Base-by-base conservation (phyloP, 2,888 invertebrate species). In the Notocelia uddmanniana region DNA sequence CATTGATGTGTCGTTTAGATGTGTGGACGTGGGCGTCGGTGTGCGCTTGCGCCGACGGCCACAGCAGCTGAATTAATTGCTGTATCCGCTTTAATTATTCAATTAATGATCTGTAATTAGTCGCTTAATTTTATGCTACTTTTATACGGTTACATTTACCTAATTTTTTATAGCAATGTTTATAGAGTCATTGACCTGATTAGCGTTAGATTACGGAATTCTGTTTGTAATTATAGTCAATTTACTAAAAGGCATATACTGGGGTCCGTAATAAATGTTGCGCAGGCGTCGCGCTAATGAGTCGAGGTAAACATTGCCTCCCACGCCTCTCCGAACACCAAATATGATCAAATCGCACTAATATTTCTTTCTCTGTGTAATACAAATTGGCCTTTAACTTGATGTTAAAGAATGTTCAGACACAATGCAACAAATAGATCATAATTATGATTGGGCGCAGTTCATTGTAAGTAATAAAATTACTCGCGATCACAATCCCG, bases 371-470 rank as follows among this genome's bases (percentile, higher is more conserved):
- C 41, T 52, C 60, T 60, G 21, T 23, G 67, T 66, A 67, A 72
- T 68, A 72, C 54, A 72, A 68, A 72, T 71, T 68, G 72, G 60
- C 67, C 67, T 72, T 72, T 72, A 68, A 68, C 67, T 67, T 31
- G 41, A 54, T 72, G 37, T 54, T 37, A 48, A 68, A 72, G 55
- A 72, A 60, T 62, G 62, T 72, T 62, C 41, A 50, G 60, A 50
- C 60, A 72, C 72, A 68, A 72, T 72, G 72, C 67, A 72, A 72
- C 72, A 72, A 72, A 72, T 55, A 72, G 72, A 72, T 72, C 52
- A 72, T 68, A 72, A 72, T 72, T 72, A 72, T 68, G 72, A 72
- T 72, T 54, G 59, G 72, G 23, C 48, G 26, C 18, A 48, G 58
- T 50, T 70, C 70, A 59, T 70, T 70, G 64, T 67, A 26, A 59